Evolutionary conservation across 2,113 vertebrate species (phyloP).

Genomic region (Chionis minor): DNA sequence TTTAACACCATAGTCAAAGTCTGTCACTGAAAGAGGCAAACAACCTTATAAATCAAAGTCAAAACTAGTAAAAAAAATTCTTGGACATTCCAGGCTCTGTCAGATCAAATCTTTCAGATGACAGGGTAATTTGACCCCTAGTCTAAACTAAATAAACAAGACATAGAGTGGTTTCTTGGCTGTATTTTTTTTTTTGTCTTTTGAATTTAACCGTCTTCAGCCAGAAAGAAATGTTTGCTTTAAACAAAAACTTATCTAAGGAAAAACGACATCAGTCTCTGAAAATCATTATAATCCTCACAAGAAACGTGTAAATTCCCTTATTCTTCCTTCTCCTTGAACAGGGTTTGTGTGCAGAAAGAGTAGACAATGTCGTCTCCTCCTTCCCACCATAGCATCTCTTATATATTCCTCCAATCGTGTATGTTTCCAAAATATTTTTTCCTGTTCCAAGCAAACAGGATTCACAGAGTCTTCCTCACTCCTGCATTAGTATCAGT

Average conservation of each 20-base stretch:
- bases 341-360: not conserved
- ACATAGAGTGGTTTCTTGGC: not conserved
- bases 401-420: not conserved
- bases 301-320: not conserved
- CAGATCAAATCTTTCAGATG: not conserved
- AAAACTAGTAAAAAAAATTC: not conserved
- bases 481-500: not conserved
- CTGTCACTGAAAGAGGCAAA: not conserved
- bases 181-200: not conserved
- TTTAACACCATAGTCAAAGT: not conserved
- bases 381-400: not conserved
- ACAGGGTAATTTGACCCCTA: not conserved
- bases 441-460: not conserved
- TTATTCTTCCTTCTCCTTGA: not conserved
- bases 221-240: not conserved
- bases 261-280: not conserved
- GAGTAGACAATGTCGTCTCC: not conserved
- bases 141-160: not conserved
- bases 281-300: not conserved
- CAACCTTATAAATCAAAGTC: not conserved
- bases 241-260: not conserved
- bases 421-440: not conserved
- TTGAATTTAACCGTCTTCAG: not conserved
- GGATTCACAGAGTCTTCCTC: not conserved
- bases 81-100: not conserved